phyloP scores from a whole-genome alignment of 2,888 invertebrate genomes.

The Nomada ferruginata region DNA sequence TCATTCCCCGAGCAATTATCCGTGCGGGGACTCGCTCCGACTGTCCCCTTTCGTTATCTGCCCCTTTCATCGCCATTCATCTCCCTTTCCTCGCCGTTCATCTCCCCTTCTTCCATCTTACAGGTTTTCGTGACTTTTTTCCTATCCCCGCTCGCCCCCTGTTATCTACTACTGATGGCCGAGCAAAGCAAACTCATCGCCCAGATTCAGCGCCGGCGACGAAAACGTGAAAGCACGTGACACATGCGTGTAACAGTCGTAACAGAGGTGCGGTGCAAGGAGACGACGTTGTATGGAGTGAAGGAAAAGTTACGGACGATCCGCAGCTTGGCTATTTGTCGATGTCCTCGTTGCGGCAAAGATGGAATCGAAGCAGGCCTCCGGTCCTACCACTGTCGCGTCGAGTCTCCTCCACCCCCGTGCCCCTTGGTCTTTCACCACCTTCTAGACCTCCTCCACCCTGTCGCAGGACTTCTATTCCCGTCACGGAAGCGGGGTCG shows the following conservation, averaged over 20 bases:
- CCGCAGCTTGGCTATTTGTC: constrained; percentile 54
- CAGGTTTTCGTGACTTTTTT: not conserved
- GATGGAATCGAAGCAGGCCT: constrained; percentile 38
- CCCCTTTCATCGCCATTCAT: not conserved
- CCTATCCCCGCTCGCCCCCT: constrained; percentile 17
- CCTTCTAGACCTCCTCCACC: not conserved
- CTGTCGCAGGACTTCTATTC: constrained; percentile 37
- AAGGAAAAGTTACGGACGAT: constrained; percentile 17
- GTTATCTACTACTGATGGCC: constrained; percentile 24
- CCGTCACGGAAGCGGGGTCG: constrained; percentile 61
- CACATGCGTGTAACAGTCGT: constrained; percentile 56
- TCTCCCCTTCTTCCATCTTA: not conserved
- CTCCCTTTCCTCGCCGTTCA: not conserved
- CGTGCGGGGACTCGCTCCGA: constrained; percentile 45
- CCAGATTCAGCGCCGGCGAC: constrained; percentile 19
- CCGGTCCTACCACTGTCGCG: constrained; percentile 8
- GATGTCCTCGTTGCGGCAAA: constrained; percentile 46
- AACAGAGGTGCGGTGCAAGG: not conserved
- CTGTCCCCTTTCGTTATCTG: no score
- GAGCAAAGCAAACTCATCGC: constrained; percentile 21
- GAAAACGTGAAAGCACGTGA: constrained; percentile 34
- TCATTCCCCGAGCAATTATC: constrained; percentile 60
- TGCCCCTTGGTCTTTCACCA: not conserved
- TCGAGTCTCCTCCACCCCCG: not conserved
- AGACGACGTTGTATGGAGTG: not conserved